Conservation (phyloP, 2,888 invertebrate genomes). For the Dicyrtoma fusca region DNA sequence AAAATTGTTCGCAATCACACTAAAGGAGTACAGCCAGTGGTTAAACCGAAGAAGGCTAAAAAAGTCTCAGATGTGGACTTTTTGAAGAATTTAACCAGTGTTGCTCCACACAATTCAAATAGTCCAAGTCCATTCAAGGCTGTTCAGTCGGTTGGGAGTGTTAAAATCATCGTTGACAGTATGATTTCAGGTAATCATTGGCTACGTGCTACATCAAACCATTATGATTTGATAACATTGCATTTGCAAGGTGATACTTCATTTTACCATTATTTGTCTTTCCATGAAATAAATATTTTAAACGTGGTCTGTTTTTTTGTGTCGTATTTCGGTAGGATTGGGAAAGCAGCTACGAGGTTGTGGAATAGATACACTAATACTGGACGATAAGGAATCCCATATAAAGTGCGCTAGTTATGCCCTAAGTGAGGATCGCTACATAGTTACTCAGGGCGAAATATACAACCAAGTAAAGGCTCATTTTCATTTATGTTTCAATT, state of each 20-base stretch:
- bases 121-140: constrained; percentile 26
- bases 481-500: not conserved
- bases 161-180: constrained; percentile 6
- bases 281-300: too few relatives aligned
- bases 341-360: constrained; percentile 66
- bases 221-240: not conserved
- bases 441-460: constrained; percentile 64
- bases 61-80: constrained; percentile 2
- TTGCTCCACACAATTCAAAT: not conserved
- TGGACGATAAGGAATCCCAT: constrained; percentile 63
- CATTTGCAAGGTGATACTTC: not conserved
- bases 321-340: constrained; percentile 61
- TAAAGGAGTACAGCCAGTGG: not conserved
- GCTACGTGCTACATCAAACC: not conserved
- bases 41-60: not conserved
- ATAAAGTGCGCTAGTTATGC: constrained; percentile 64
- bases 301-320: too few relatives aligned
- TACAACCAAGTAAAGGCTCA: constrained; percentile 47
- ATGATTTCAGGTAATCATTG: constrained; percentile 18
- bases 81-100: constrained; percentile 14
- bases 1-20: not conserved
- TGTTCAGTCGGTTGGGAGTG: not conserved
- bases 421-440: constrained; percentile 63
- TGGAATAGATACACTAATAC: constrained; percentile 66
- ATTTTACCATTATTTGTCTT: too few relatives aligned